Percentiles rank a stretch among this genome's conserved stretches.
phyloP scores from a whole-genome alignment of 2,113 vertebrate species.

The Asarcornis scutulata region DNA sequence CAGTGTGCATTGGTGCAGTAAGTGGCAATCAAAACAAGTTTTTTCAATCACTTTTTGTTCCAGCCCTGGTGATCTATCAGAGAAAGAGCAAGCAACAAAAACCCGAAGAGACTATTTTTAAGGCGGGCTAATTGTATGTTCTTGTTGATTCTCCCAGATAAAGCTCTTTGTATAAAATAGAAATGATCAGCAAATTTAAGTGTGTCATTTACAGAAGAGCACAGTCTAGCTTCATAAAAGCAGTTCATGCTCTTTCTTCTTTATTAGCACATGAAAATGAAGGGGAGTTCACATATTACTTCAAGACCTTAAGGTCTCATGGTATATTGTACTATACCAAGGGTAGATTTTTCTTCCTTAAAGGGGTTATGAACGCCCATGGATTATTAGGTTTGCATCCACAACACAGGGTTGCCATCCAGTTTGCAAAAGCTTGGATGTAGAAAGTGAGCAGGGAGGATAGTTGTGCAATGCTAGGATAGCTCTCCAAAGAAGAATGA shows the following conservation, averaged over 20 bases:
- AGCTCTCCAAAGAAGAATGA: background rate
- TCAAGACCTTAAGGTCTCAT: background rate
- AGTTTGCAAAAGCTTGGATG: background rate
- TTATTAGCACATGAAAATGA: background rate
- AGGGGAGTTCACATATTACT: background rate
- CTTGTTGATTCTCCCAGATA: background rate
- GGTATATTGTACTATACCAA: background rate
- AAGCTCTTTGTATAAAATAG: background rate
- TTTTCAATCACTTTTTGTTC: background rate
- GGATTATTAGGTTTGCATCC: background rate
- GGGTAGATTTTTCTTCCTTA: background rate
- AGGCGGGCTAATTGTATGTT: background rate
- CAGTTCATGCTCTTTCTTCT: background rate
- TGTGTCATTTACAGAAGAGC: background rate
- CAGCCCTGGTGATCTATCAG: background rate
- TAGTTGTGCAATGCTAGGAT: background rate
- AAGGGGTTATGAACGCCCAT: background rate
- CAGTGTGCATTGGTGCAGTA: constrained; percentile 85
- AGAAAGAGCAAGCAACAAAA: background rate
- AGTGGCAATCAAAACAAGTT: constrained; percentile 28
- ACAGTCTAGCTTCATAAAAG: background rate
- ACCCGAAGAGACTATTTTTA: background rate
- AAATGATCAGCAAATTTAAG: background rate
- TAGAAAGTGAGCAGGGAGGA: background rate
- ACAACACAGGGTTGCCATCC: background rate